Percentiles rank a stretch among this genome's conserved stretches.
phyloP scores from a whole-genome alignment of 2,797 vertebrate species.

The Oreochromis mossambicus region DNA sequence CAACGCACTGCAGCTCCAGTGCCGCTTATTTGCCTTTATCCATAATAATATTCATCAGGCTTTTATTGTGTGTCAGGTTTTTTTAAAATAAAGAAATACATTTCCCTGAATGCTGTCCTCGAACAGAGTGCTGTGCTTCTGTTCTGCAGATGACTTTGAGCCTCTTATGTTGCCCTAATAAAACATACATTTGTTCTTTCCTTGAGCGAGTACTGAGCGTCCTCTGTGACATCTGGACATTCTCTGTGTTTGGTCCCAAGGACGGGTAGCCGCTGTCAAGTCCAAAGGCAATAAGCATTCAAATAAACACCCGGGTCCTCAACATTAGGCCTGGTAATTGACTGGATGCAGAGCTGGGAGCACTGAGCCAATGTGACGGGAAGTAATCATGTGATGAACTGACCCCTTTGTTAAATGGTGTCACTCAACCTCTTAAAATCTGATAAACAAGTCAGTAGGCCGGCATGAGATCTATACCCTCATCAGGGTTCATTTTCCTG shows the following conservation, averaged over 20 bases:
- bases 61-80: neutral
- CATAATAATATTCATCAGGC: neutral
- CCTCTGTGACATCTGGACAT: slow-evolving; percentile 21
- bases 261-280: neutral
- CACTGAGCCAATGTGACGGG: slow-evolving; percentile 45
- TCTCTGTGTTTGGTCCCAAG: neutral
- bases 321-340: slow-evolving; percentile 46
- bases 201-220: neutral
- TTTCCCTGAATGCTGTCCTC: neutral
- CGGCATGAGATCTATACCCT: slow-evolving; percentile 43
- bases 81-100: neutral
- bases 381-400: slow-evolving; percentile 61
- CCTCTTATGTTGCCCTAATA: neutral
- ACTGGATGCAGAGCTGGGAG: slow-evolving; percentile 23
- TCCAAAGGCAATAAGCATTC: slow-evolving; percentile 25
- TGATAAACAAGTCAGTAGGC: slow-evolving; percentile 60
- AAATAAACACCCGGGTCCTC: slow-evolving; percentile 13
- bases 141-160: neutral
- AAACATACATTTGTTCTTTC: slow-evolving; percentile 9
- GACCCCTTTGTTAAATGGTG: slow-evolving; percentile 68
- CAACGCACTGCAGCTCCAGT: neutral
- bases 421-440: slow-evolving; percentile 70
- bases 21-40: neutral
- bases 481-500: slow-evolving; percentile 61
- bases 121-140: neutral